Evolutionary conservation across 2,888 invertebrate species (phyloP).

Genomic region (Elmis aenea): DNA sequence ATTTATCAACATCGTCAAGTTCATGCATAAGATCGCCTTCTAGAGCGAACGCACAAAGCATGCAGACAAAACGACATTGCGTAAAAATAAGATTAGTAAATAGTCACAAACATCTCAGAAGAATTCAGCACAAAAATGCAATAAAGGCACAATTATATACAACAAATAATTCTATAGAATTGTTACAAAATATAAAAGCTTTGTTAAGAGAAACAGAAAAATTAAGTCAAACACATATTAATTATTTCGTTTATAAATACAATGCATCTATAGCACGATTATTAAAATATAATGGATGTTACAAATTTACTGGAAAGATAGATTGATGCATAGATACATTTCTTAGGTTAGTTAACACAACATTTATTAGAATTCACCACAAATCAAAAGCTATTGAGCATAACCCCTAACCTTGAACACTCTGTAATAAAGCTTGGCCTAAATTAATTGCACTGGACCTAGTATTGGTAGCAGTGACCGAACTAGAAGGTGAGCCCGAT

Average conservation of each 20-base stretch:
- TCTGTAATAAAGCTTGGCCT: slow-evolving; percentile 47
- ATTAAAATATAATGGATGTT: no score
- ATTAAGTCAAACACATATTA: no score
- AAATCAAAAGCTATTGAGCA: no score
- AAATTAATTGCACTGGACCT: slow-evolving; percentile 40
- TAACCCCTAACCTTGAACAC: slow-evolving; percentile 47
- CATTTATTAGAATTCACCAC: slow-evolving; percentile 6
- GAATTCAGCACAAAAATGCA: slow-evolving; percentile 7
- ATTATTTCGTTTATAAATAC: no score
- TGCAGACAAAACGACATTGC: no score
- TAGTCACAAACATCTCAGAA: slow-evolving; percentile 13
- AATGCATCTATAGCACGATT: no score
- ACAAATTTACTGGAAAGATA: no score
- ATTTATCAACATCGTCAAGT: slow-evolving; percentile 34
- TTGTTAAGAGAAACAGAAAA: no score
- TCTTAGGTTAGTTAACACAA: slow-evolving; percentile 13
- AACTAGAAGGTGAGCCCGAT: slow-evolving; percentile 39
- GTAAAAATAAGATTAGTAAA: slow-evolving; percentile 11
- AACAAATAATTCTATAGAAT: no score
- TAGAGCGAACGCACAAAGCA: slow-evolving; percentile 29
- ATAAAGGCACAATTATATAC: no score
- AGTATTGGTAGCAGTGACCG: slow-evolving; percentile 33
- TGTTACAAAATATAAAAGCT: no score
- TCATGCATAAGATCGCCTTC: slow-evolving; percentile 17
- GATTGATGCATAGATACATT: no score